Conservation (phyloP, 2,113 vertebrate genomes). For the Argyrosomus japonicus region DNA sequence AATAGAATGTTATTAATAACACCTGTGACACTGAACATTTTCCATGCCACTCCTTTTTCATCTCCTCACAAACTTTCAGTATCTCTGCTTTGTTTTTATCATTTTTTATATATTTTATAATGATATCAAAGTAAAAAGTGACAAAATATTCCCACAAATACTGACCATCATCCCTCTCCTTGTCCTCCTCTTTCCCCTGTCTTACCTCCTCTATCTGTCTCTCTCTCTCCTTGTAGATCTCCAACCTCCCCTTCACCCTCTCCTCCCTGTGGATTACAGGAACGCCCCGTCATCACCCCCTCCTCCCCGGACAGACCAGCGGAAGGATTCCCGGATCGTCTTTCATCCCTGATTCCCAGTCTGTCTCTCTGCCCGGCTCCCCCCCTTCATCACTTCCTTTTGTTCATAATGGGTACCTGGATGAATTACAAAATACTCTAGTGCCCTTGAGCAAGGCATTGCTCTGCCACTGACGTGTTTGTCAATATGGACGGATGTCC, state of each 20-base stretch:
- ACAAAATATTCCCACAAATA: background rate
- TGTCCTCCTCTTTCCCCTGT: background rate
- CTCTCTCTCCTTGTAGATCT: constrained; percentile 54
- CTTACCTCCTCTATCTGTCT: background rate
- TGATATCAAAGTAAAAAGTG: background rate
- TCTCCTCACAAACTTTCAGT: background rate
- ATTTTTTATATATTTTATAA: background rate
- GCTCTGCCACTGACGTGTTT: background rate
- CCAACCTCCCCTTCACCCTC: background rate
- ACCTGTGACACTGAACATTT: too few relatives aligned
- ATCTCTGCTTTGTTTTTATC: background rate
- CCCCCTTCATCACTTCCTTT: background rate
- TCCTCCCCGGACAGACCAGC: constrained; percentile 21
- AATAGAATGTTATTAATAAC: too few relatives aligned
- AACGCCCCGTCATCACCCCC: background rate
- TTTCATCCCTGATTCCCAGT: background rate
- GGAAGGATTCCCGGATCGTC: constrained; percentile 2
- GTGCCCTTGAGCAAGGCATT: background rate
- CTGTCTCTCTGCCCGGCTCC: background rate
- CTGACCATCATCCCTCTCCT: constrained; percentile 21
- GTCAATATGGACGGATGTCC: constrained; percentile 14
- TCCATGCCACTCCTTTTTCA: background rate
- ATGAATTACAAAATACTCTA: background rate
- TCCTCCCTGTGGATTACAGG: constrained; percentile 32
- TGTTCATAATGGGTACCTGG: constrained; percentile 3